Evolutionary conservation across 2,113 vertebrate genomes (phyloP), one percentile per base, ranked within the genome.

Genomic region (Oryzias celebensis): DNA sequence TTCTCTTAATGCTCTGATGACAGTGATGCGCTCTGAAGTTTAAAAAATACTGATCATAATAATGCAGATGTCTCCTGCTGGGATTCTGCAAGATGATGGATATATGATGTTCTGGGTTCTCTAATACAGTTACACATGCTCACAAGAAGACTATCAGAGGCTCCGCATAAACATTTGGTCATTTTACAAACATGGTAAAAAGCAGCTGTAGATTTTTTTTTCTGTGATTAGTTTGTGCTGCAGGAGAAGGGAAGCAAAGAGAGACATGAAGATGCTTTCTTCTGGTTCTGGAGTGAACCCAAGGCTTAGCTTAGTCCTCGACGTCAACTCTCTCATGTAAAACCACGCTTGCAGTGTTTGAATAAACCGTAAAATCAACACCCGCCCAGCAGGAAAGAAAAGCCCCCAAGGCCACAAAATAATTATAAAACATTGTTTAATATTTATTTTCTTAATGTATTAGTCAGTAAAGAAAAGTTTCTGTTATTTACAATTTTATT

Each of bases 201-300:
- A 52, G 68, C 20, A 64, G 68, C 43, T 12, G 36, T 36, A 36
- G 36, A 10, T 36, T 10, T 36, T 8, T 36, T 36, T 36, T 36
- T 12, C 2, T 12, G 78, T 76, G 78, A 80, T 63, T 68, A 42
- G 58, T 52, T 80, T 81, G 63, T 76, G 65, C 75, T 63, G 77
- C 60, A 53, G 74, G 69, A 65, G 67, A 57, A 69, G 84, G 71
- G 71, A 58, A 68, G 77, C 58, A 77, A 50, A 43, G 78, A 85
- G 77, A 77, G 87, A 81, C 73, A 62, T 52, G 46, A 80, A 69
- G 82, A 85, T 74, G 73, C 76, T 88, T 72, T 81, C 50, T 45
- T 80, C 69, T 65, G 68, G 82, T 69, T 84, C 84, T 87, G 84
- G 77, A 87, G 46, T 53, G 45, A 28, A 65, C 82, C 84, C 82